Conservation (phyloP, 1,140 invertebrate genomes). For the Polypedilum pembai region DNA sequence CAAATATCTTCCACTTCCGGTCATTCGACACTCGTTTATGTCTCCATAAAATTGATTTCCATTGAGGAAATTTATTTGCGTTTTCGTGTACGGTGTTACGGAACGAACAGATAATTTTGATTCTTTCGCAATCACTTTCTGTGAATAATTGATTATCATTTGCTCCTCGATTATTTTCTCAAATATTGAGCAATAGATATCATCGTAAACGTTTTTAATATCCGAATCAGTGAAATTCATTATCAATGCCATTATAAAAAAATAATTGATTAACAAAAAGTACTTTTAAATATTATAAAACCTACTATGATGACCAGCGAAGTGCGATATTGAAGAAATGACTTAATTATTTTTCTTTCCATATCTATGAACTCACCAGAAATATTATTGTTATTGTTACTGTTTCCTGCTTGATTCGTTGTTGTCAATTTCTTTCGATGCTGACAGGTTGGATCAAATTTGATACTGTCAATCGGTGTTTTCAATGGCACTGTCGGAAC, state of each 20-base stretch:
- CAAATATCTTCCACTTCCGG: neutral
- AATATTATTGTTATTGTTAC: too few species aligned
- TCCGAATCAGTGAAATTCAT: neutral
- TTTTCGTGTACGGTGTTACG: neutral
- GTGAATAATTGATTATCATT: neutral
- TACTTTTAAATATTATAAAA: too few species aligned
- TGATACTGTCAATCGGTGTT: neutral
- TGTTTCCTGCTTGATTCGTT: neutral
- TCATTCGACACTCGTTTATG: neutral
- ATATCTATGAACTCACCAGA: too few species aligned
- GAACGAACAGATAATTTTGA: slow-evolving; percentile 1
- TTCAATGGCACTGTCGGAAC: slow-evolving; percentile 4
- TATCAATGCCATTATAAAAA: neutral
- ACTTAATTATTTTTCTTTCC: too few species aligned
- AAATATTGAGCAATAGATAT: neutral
- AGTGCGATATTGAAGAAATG: too few species aligned
- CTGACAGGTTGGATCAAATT: neutral
- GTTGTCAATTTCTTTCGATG: neutral
- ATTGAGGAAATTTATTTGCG: neutral
- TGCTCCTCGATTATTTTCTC: neutral
- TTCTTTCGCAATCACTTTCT: neutral
- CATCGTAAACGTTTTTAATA: neutral
- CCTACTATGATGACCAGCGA: too few species aligned
- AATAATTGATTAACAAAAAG: too few species aligned
- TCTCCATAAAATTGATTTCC: slow-evolving; percentile 7